A percentile compares a stretch with the other conserved stretches of the same genome.
Conservation (phyloP, 2,113 vertebrate genomes). For the Peromyscus maniculatus region DNA sequence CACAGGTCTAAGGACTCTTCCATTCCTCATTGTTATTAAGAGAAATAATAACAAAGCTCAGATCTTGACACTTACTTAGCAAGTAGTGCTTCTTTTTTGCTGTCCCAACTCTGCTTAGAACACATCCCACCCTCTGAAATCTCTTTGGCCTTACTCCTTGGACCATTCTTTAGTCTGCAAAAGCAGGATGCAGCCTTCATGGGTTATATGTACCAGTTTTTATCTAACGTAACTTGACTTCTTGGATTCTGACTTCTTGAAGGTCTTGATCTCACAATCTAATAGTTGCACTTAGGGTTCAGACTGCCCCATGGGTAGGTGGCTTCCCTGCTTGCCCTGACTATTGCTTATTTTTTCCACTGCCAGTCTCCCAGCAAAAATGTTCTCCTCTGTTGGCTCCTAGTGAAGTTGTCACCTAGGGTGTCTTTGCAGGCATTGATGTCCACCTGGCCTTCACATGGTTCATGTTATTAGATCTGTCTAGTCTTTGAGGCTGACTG, state of each 20-base stretch:
- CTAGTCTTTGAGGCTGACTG: background rate
- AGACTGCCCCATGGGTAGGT: rapidly evolving
- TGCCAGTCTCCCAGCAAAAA: background rate
- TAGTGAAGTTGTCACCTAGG: background rate
- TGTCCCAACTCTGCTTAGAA: background rate
- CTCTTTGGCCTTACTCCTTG: background rate
- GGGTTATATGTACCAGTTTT: background rate
- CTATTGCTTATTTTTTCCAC: background rate
- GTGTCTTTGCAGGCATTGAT: background rate
- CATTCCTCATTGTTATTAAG: background rate
- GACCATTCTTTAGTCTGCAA: background rate
- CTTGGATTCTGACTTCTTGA: background rate
- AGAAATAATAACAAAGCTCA: slow-evolving; percentile 45
- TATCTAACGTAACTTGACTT: background rate
- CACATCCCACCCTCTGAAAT: background rate
- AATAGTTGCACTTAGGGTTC: background rate
- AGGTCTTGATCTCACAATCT: background rate
- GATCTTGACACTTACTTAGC: background rate
- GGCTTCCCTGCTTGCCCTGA: background rate
- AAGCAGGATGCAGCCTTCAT: background rate
- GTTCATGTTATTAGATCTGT: background rate
- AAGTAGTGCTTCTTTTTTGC: background rate
- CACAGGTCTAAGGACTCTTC: background rate
- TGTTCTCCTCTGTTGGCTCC: background rate
- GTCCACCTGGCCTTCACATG: background rate